Evolutionary conservation across 2,888 invertebrate genomes (phyloP).

Genomic region (Ochropleura plecta): DNA sequence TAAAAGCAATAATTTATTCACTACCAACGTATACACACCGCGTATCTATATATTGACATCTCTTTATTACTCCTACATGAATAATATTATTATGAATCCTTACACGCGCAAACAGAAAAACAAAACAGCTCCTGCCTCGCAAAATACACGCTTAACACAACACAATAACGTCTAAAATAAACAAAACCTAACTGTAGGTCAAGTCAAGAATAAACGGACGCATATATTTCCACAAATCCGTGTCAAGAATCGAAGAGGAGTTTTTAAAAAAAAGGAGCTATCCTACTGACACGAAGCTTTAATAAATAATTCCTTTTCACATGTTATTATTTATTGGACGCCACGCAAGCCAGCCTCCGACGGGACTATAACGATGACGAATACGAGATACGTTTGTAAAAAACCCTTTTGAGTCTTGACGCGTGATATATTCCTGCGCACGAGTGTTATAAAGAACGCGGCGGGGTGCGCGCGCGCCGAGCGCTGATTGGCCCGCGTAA

Average conservation of each 20-base stretch:
- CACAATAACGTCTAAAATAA: slow-evolving; percentile 72
- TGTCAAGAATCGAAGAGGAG: slow-evolving; percentile 81
- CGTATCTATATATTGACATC: slow-evolving; percentile 76
- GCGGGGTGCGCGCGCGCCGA: slow-evolving; percentile 86
- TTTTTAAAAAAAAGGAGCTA: slow-evolving; percentile 76
- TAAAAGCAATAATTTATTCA: slow-evolving; percentile 69
- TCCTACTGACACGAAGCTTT: slow-evolving; percentile 77
- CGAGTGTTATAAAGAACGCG: slow-evolving; percentile 87
- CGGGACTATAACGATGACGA: slow-evolving; percentile 87
- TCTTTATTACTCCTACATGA: slow-evolving; percentile 82
- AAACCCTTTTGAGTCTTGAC: slow-evolving; percentile 86
- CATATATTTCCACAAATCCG: slow-evolving; percentile 87
- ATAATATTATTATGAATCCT: slow-evolving; percentile 82
- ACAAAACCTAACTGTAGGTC: slow-evolving; percentile 67
- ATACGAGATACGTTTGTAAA: slow-evolving; percentile 88
- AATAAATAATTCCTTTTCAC: slow-evolving; percentile 85
- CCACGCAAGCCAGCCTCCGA: slow-evolving; percentile 76
- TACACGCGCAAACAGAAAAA: slow-evolving; percentile 76
- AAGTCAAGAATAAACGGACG: slow-evolving; percentile 73
- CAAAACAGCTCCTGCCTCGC: slow-evolving; percentile 69
- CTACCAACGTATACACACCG: slow-evolving; percentile 65
- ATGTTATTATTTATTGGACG: slow-evolving; percentile 86
- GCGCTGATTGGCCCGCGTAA: slow-evolving; percentile 85
- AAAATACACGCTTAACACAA: slow-evolving; percentile 68
- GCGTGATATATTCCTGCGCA: slow-evolving; percentile 87